Conservation (phyloP, 2,888 invertebrate genomes). For the Myopa testacea region DNA sequence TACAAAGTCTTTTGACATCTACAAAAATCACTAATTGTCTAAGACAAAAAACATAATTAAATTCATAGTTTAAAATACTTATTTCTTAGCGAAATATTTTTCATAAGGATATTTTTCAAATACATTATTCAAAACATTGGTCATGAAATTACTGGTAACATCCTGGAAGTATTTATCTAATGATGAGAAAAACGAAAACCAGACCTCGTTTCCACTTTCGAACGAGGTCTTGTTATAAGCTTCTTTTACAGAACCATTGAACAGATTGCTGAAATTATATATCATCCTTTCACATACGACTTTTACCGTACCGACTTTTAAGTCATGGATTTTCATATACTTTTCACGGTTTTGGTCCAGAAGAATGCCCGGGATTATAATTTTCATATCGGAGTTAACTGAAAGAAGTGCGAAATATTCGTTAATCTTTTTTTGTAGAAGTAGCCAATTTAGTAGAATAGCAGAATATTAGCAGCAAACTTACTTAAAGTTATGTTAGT, state of each 20-base stretch:
- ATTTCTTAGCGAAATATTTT: constrained; percentile 46
- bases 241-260: constrained; percentile 67
- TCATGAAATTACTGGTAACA: constrained; percentile 50
- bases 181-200: constrained; percentile 49
- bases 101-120: constrained; percentile 61
- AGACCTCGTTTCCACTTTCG: constrained; percentile 67
- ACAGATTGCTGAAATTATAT: constrained; percentile 64
- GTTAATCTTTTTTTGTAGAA: too few relatives aligned
- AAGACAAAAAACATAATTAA: neutral
- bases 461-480: constrained; percentile 22
- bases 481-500: constrained; percentile 53
- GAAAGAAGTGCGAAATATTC: neutral
- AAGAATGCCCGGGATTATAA: constrained; percentile 46
- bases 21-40: too few relatives aligned
- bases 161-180: constrained; percentile 59
- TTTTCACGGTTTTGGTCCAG: constrained; percentile 46
- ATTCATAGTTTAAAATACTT: neutral
- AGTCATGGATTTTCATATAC: constrained; percentile 47
- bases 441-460: too few relatives aligned
- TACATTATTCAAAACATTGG: constrained; percentile 53
- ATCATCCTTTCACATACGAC: constrained; percentile 47
- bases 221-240: constrained; percentile 69
- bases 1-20: too few relatives aligned
- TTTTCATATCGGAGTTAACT: constrained; percentile 47
- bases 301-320: constrained; percentile 42